phyloP scores from a whole-genome alignment of 2,113 vertebrate genomes.

The Pan paniscus region DNA sequence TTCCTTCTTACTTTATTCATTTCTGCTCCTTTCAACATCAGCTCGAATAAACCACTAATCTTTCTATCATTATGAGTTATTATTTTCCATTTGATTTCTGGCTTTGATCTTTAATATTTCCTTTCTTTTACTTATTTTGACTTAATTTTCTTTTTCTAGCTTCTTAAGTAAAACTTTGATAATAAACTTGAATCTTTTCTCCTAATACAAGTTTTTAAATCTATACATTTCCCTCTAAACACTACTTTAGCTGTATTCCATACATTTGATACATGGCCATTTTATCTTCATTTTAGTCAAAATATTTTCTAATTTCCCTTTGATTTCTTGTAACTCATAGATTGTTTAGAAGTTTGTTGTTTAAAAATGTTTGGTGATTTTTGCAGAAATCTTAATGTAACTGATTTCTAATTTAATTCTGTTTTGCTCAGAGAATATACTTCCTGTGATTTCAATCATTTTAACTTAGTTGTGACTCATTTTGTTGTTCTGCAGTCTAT shows the following conservation, averaged over 20 bases:
- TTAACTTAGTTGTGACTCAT: background rate
- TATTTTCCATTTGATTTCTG: slow-evolving; percentile 7
- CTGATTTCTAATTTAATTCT: background rate
- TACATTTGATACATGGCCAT: background rate
- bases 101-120: background rate
- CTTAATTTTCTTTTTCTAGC: background rate
- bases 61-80: background rate
- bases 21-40: background rate
- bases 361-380: background rate
- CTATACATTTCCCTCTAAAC: background rate
- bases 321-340: background rate
- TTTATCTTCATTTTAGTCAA: background rate
- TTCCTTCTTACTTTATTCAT: background rate
- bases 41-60: background rate
- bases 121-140: background rate
- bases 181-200: background rate
- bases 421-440: background rate
- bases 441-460: background rate
- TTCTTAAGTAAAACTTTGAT: background rate
- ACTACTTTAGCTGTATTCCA: background rate
- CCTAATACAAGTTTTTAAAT: background rate
- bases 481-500: background rate
- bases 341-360: background rate
- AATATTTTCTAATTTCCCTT: background rate
- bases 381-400: background rate